Conservation (phyloP, 1,140 invertebrate species). For the Drosophila burlai region DNA sequence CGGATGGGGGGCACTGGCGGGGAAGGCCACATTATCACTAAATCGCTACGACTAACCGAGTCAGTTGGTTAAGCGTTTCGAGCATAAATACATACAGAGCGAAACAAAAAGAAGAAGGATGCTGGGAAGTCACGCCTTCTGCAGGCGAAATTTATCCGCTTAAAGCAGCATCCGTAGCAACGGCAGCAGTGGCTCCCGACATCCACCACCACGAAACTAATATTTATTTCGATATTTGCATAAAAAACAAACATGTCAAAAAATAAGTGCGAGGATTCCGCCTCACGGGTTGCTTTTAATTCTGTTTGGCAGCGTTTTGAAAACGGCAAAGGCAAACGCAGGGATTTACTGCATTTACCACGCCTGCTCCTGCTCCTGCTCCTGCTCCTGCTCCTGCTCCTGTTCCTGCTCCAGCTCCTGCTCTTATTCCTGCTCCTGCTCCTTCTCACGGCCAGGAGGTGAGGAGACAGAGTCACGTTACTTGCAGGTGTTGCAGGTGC, state of each 20-base stretch:
- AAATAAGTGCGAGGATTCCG: constrained; percentile 40
- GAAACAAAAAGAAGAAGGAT: constrained; percentile 21
- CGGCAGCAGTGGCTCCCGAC: background rate
- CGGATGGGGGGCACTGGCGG: background rate
- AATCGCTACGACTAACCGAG: constrained; percentile 76
- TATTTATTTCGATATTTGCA: constrained; percentile 83
- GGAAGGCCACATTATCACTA: constrained; percentile 74
- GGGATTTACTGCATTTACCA: constrained; percentile 64
- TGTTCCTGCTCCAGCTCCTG: background rate
- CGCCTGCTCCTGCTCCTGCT: constrained; percentile 15
- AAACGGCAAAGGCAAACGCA: constrained; percentile 63
- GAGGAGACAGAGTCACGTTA: constrained; percentile 79
- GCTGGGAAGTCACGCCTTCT: constrained; percentile 33
- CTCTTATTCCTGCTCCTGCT: background rate
- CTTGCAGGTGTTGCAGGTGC: constrained; percentile 82
- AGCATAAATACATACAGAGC: constrained; percentile 63
- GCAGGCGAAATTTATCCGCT: constrained; percentile 57
- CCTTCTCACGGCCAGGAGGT: background rate
- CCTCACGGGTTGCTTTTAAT: constrained; percentile 21
- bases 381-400: background rate
- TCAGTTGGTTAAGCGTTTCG: constrained; percentile 80
- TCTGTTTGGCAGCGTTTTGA: constrained; percentile 36
- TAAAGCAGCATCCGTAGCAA: background rate
- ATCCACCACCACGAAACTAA: constrained; percentile 50
- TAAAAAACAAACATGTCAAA: constrained; percentile 79